phyloP scores from a whole-genome alignment of 2,888 invertebrate species.

The Conistra vaccinii region DNA sequence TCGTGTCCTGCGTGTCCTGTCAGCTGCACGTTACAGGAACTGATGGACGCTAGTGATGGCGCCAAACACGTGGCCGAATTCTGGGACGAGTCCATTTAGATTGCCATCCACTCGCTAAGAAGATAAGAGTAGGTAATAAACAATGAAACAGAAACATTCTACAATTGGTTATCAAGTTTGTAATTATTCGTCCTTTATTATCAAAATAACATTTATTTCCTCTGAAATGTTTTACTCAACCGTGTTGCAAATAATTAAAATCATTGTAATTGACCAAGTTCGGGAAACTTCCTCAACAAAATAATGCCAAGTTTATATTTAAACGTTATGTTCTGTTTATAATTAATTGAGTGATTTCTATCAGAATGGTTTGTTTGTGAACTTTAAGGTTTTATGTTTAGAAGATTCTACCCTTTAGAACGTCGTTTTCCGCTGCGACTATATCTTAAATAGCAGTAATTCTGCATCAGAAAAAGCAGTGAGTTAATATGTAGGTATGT shows the following conservation, averaged over 20 bases:
- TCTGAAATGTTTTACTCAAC: constrained; percentile 32
- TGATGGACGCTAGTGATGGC: too few relatives aligned
- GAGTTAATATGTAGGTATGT: neutral
- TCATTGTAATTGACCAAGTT: constrained; percentile 35
- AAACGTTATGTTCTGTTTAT: constrained; percentile 29
- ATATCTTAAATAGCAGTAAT: neutral
- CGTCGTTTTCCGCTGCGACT: neutral
- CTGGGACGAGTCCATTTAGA: too few relatives aligned
- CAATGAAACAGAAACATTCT: neutral
- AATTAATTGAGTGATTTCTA: constrained; percentile 34
- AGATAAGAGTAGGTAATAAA: neutral
- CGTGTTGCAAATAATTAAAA: constrained; percentile 30
- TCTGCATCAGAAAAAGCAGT: constrained; percentile 1
- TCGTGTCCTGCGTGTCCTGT: too few relatives aligned
- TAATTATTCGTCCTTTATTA: constrained; percentile 11
- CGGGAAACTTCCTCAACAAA: constrained; percentile 36
- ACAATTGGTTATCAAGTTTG: constrained; percentile 5
- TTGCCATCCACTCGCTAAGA: too few relatives aligned
- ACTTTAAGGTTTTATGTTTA: neutral
- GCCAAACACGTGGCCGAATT: too few relatives aligned
- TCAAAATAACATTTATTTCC: constrained; percentile 15
- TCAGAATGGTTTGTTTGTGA: constrained; percentile 7
- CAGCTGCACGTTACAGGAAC: too few relatives aligned
- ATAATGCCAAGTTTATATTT: constrained; percentile 24
- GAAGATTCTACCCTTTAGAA: constrained; percentile 11